These are phyloP conservation scores for Coranthus polyacanthus DNA, from an alignment of 2,797 vertebrate species.

Conservation along the genomic window DNA sequence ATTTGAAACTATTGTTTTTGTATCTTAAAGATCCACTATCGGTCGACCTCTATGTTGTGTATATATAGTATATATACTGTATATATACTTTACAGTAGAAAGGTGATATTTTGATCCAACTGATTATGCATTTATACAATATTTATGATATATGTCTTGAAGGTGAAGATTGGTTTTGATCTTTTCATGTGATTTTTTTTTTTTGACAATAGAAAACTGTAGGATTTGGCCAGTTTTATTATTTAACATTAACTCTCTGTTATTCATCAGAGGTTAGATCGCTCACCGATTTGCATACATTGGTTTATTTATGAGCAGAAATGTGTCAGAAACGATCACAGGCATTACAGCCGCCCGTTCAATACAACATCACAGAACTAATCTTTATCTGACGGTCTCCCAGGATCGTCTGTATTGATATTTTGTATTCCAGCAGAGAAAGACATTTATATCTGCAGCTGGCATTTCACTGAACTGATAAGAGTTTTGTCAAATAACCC, in stretches of 20 bases:
- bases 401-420: slow-evolving; percentile 14
- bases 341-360: neutral
- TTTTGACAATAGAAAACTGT: too few relatives aligned
- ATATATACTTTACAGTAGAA: too few relatives aligned
- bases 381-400: slow-evolving; percentile 13
- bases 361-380: slow-evolving; percentile 6
- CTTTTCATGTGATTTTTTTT: neutral
- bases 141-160: too few relatives aligned
- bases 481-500: slow-evolving; percentile 9
- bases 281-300: slow-evolving; percentile 5
- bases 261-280: neutral
- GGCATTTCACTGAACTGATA: slow-evolving; percentile 36
- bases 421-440: slow-evolving; percentile 32
- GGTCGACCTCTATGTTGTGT: too few relatives aligned
- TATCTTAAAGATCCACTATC: too few relatives aligned
- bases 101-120: too few relatives aligned
- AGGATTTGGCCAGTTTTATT: neutral
- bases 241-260: neutral
- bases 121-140: too few relatives aligned
- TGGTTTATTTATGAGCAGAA: slow-evolving; percentile 7
- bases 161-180: neutral
- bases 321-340: neutral
- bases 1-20: too few relatives aligned
- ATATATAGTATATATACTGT: too few relatives aligned
- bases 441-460: slow-evolving; percentile 9